phyloP scores from a whole-genome alignment of 2,888 invertebrate genomes.

The Pristionchus arcanus region DNA sequence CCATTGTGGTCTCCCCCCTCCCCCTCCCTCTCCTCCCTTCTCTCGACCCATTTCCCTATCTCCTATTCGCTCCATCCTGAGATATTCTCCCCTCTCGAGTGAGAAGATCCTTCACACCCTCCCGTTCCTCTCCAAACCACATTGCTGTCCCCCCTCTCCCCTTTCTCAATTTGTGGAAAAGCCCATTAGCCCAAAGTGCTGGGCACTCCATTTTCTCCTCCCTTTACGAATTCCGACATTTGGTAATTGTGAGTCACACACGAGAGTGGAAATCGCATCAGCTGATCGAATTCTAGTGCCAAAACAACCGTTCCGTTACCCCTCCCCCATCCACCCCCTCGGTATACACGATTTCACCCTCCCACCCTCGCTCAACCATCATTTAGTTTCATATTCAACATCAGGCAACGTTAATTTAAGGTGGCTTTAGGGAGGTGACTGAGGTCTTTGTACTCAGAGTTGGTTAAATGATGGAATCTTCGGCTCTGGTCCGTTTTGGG shows the following conservation, averaged over 20 bases:
- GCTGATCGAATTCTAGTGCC: neutral
- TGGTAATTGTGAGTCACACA: conserved; percentile 18
- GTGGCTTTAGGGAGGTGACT: too few relatives aligned
- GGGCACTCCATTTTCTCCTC: neutral
- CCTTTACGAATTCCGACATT: neutral
- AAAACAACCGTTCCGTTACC: conserved; percentile 30
- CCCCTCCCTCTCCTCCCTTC: neutral
- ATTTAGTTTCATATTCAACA: too few relatives aligned
- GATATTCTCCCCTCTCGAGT: neutral
- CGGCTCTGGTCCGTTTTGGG: too few relatives aligned
- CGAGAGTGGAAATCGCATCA: neutral
- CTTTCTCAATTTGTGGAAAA: conserved; percentile 19
- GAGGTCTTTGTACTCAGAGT: too few relatives aligned
- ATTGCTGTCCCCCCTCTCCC: neutral
- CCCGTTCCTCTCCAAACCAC: conserved; percentile 22
- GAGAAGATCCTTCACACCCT: neutral
- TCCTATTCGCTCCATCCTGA: neutral
- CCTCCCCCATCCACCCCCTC: neutral
- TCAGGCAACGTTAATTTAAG: too few relatives aligned
- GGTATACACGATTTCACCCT: neutral
- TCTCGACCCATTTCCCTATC: conserved; percentile 51
- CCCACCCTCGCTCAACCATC: neutral
- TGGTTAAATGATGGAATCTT: too few relatives aligned
- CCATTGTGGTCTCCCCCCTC: conserved; percentile 33
- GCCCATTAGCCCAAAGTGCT: conserved; percentile 24